Conservation (phyloP, 2,113 vertebrate genomes). For the Halcyon malimbica region DNA sequence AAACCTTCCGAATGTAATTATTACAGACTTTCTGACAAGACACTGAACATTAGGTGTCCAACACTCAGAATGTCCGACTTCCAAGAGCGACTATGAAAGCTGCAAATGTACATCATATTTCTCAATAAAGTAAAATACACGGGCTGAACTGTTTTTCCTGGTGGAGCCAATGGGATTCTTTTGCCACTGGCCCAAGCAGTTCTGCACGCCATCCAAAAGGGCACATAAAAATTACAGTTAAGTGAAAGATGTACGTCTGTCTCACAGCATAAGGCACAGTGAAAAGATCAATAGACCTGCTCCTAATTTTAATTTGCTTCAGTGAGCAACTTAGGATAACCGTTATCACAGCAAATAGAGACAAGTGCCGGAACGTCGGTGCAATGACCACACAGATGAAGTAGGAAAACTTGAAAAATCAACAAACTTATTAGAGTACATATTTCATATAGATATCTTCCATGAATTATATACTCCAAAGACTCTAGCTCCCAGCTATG, state of each 20-base stretch:
- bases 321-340: neutral
- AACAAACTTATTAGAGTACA: neutral
- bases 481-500: neutral
- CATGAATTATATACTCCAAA: neutral
- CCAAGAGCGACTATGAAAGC: neutral
- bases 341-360: accelerated
- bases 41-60: neutral
- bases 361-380: neutral
- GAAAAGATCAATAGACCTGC: neutral
- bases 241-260: neutral
- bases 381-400: neutral
- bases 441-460: neutral
- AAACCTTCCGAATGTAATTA: neutral
- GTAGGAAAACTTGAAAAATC: neutral
- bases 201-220: neutral
- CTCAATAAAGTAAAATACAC: neutral
- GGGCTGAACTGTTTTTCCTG: neutral
- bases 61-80: neutral
- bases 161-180: neutral
- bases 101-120: neutral
- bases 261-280: neutral
- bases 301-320: neutral
- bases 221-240: neutral
- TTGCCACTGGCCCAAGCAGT: neutral
- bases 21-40: neutral